These are phyloP conservation scores for Tauraco hartlaubi DNA, from an alignment of 2,797 vertebrate genomes.

Conservation along the genomic window DNA sequence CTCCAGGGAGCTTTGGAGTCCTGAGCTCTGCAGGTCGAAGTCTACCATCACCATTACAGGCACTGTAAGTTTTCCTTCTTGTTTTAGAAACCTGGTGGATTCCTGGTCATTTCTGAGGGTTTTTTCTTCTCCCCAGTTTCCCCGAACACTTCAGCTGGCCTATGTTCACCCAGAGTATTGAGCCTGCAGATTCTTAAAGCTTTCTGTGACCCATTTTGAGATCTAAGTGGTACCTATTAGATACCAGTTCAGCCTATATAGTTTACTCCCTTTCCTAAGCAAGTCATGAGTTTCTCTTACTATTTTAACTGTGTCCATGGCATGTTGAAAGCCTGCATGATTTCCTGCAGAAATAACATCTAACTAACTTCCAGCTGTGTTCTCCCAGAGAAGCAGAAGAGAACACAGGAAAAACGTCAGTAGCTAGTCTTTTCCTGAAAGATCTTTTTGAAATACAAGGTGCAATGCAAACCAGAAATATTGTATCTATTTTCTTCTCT, in stretches of 20 bases:
- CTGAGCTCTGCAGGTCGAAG: not conserved
- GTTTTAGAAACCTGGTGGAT: not conserved
- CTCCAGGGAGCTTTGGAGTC: not conserved
- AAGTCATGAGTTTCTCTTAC: not conserved
- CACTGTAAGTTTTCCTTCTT: not conserved
- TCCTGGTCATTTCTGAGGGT: not conserved
- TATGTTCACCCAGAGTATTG: not conserved
- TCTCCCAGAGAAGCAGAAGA: not conserved
- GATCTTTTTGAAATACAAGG: not conserved
- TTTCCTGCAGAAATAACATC: not conserved
- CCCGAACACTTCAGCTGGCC: not conserved
- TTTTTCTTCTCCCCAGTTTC: not conserved
- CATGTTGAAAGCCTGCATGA: not conserved
- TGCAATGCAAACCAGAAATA: not conserved
- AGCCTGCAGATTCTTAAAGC: not conserved
- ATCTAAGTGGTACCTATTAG: not conserved
- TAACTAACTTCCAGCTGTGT: not conserved
- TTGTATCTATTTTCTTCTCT: not conserved
- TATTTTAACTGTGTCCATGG: not conserved
- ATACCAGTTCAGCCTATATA: not conserved
- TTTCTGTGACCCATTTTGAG: not conserved
- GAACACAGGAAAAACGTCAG: not conserved
- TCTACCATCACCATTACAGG: not conserved
- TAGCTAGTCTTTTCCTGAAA: not conserved
- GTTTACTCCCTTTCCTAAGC: not conserved